Conservation (phyloP, 2,113 vertebrate genomes). For the Ivindomyrus marchei region DNA sequence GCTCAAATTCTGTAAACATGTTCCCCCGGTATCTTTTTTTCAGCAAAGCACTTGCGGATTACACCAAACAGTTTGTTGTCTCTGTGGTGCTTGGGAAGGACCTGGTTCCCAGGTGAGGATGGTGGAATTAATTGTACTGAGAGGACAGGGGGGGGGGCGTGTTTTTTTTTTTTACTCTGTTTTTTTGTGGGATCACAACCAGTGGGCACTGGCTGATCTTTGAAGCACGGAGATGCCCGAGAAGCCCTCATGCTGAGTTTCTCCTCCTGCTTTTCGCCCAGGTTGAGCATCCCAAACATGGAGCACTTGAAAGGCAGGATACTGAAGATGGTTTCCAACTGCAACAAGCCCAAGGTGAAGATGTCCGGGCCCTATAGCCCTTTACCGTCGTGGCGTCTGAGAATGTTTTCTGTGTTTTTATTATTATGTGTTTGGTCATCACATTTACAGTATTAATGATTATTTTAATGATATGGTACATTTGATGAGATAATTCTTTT, state of each 20-base stretch:
- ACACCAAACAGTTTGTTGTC: constrained; percentile 81
- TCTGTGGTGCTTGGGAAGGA: constrained; percentile 89
- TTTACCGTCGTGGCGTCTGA: neutral
- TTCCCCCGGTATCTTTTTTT: constrained; percentile 16
- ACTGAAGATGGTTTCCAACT: constrained; percentile 84
- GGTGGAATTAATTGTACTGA: neutral
- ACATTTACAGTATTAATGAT: neutral
- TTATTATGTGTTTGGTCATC: neutral
- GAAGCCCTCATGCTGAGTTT: neutral
- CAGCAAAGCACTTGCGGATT: constrained; percentile 87
- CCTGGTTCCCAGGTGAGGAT: constrained; percentile 80
- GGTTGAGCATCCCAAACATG: constrained; percentile 89
- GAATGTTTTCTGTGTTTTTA: neutral
- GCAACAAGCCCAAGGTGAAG: constrained; percentile 85
- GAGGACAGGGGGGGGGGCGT: neutral
- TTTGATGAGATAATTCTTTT: neutral
- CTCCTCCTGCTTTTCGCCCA: constrained; percentile 40
- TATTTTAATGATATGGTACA: neutral
- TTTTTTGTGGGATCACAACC: neutral
- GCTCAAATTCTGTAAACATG: neutral
- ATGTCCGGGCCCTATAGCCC: neutral
- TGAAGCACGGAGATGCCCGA: neutral
- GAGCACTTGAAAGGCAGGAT: constrained; percentile 86
- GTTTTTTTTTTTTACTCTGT: no score
- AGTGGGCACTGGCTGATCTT: neutral